Evolutionary conservation across 2,113 vertebrate species (phyloP).

Genomic region (Protobothrops mucrosquamatus): DNA sequence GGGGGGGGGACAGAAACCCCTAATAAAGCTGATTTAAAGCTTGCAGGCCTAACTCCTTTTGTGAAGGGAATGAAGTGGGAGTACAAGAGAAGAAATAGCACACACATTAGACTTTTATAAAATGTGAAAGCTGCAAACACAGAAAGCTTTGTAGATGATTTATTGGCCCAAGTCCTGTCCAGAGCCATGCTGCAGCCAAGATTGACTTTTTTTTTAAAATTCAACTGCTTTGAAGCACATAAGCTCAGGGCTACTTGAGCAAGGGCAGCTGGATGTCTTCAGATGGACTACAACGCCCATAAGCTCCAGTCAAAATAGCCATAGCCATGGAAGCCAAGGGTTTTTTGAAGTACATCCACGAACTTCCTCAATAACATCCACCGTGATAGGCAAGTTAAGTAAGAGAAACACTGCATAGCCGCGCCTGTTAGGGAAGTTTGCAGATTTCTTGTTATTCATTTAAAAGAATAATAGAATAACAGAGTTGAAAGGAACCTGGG

Average conservation of each 20-base stretch:
- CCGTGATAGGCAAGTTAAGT: background rate
- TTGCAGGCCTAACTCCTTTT: background rate
- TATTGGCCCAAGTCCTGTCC: background rate
- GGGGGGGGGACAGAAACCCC: background rate
- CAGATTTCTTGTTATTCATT: too few relatives aligned
- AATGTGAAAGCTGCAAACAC: background rate
- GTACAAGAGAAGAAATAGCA: background rate
- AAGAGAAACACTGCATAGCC: background rate
- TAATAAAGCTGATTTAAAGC: background rate
- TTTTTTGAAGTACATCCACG: background rate
- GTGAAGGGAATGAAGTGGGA: background rate
- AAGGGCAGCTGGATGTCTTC: background rate
- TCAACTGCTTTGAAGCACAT: background rate
- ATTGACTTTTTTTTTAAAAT: background rate
- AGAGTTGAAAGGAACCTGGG: too few relatives aligned
- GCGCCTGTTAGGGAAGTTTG: background rate
- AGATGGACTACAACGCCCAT: background rate
- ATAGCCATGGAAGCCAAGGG: background rate
- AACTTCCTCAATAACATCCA: background rate
- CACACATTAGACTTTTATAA: background rate
- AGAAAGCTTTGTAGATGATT: background rate
- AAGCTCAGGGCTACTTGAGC: background rate
- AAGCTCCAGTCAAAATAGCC: background rate
- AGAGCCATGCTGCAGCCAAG: background rate
- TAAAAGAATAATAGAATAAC: too few relatives aligned